Conservation (phyloP, 2,888 invertebrate species). For the Eristalis tenax region DNA sequence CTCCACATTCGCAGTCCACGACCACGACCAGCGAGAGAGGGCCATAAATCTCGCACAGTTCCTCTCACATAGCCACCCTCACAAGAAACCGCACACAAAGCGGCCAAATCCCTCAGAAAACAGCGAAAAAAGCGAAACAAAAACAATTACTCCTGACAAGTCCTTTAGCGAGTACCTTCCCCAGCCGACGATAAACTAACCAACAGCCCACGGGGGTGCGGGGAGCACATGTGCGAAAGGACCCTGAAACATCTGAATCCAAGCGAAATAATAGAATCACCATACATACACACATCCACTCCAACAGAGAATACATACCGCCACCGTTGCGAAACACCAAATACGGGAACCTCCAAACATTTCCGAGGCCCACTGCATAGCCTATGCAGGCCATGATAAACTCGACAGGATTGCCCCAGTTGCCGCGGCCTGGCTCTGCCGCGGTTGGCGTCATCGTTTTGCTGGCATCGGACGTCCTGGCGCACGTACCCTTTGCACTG, state of each 20-base stretch:
- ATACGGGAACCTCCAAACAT: conserved; percentile 75
- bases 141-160: neutral
- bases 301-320: conserved; percentile 60
- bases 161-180: conserved; percentile 6
- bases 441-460: conserved; percentile 4
- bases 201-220: neutral
- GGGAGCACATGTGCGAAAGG: conserved; percentile 29
- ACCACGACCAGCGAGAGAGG: conserved; percentile 3
- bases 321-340: conserved; percentile 74
- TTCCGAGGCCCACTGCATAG: conserved; percentile 75
- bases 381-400: conserved; percentile 74
- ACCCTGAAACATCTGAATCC: conserved; percentile 54
- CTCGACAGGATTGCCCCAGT: conserved; percentile 73
- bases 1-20: neutral
- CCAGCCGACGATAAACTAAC: conserved; percentile 30
- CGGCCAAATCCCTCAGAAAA: neutral
- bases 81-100: conserved; percentile 47
- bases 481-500: conserved; percentile 28
- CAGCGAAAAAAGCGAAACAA: neutral
- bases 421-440: conserved; percentile 61
- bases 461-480: conserved; percentile 44
- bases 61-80: conserved; percentile 62
- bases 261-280: conserved; percentile 53
- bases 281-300: conserved; percentile 8
- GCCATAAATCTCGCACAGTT: conserved; percentile 68